A percentile compares a stretch with the other conserved stretches of the same genome.
Conservation (phyloP, 2,797 vertebrate genomes). For the Xiphophorus birchmanni region DNA sequence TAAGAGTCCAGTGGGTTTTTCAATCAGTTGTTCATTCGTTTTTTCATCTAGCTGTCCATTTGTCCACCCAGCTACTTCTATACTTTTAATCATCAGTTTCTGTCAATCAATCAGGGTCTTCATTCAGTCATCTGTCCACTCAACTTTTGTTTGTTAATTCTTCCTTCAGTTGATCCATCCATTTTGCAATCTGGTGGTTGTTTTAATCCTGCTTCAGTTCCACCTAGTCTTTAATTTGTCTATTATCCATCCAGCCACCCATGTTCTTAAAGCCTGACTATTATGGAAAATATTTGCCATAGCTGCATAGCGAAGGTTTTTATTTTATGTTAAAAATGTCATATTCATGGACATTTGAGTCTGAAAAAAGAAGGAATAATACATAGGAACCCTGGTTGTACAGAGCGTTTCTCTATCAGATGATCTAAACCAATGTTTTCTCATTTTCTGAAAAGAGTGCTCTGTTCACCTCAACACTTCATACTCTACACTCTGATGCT, state of each 20-base stretch:
- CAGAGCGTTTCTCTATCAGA: not conserved
- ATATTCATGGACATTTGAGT: not conserved
- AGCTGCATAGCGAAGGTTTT: not conserved
- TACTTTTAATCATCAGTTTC: not conserved
- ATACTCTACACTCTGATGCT: not conserved
- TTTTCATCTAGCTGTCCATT: not conserved
- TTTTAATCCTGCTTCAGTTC: not conserved
- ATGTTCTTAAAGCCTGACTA: not conserved
- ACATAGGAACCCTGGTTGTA: not conserved
- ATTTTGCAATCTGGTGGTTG: not conserved
- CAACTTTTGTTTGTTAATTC: not conserved
- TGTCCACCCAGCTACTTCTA: not conserved
- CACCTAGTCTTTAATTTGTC: not conserved
- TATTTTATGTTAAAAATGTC: not conserved
- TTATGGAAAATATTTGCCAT: not conserved
- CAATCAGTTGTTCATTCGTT: not conserved
- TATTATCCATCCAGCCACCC: not conserved
- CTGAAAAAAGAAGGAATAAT: not conserved
- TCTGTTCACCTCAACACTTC: slow-evolving; percentile 42
- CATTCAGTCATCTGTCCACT: not conserved
- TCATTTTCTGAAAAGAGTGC: slow-evolving; percentile 45
- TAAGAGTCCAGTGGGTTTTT: not conserved
- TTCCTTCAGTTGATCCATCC: not conserved
- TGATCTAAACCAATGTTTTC: not conserved
- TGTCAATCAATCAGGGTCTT: not conserved